A percentile compares a stretch with the other conserved stretches of the same genome.
These are phyloP conservation scores for Entelurus aequoreus DNA, from an alignment of 2,113 vertebrate genomes.

Conservation along the genomic window DNA sequence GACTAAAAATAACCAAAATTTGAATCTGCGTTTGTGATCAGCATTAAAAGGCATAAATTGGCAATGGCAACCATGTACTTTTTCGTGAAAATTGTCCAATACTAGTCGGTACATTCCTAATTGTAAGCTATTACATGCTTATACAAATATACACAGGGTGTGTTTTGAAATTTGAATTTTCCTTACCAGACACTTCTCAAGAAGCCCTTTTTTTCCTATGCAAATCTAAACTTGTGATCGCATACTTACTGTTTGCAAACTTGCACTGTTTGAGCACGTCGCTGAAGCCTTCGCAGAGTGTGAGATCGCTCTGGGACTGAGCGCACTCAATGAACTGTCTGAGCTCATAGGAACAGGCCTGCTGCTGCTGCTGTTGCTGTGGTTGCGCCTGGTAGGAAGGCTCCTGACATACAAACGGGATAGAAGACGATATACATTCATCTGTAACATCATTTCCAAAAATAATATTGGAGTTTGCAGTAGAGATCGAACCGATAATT, in stretches of 20 bases:
- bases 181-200: not conserved
- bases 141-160: too few relatives aligned
- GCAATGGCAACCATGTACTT: too few relatives aligned
- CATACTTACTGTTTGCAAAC: slow-evolving; percentile 80
- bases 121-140: too few relatives aligned
- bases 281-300: slow-evolving; percentile 90
- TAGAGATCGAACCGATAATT: too few relatives aligned
- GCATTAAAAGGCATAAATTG: too few relatives aligned
- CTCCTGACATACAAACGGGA: slow-evolving; percentile 71
- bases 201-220: not conserved
- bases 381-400: slow-evolving; percentile 59
- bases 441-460: too few relatives aligned
- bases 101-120: too few relatives aligned
- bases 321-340: slow-evolving; percentile 93
- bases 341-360: slow-evolving; percentile 84
- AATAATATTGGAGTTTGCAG: too few relatives aligned
- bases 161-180: too few relatives aligned
- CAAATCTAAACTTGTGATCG: not conserved
- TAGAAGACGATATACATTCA: not conserved
- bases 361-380: slow-evolving; percentile 65
- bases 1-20: too few relatives aligned
- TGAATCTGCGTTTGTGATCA: too few relatives aligned
- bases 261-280: slow-evolving; percentile 93
- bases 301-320: slow-evolving; percentile 87
- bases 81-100: too few relatives aligned